Evolutionary conservation across 2,797 vertebrate genomes (phyloP).

Genomic region (Molossus alvarezi): DNA sequence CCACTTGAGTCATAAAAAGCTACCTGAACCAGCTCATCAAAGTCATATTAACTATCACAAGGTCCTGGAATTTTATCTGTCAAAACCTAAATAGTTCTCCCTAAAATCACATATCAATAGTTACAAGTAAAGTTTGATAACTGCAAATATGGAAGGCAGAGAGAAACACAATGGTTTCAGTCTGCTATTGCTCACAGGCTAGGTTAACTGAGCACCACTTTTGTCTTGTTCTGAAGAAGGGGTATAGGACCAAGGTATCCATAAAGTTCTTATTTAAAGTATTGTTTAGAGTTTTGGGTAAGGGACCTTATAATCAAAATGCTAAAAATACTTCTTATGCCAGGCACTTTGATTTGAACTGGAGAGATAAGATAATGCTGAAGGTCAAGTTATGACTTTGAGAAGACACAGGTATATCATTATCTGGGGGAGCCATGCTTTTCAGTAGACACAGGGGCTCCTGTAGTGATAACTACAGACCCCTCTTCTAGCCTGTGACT

Average conservation of each 20-base stretch:
- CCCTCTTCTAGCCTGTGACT: neutral
- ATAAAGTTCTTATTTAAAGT: neutral
- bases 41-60: conserved; percentile 15
- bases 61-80: conserved; percentile 10
- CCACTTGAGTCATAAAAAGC: neutral
- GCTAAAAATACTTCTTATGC: conserved; percentile 26
- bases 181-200: neutral
- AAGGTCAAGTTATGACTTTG: conserved; percentile 48
- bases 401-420: neutral
- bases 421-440: neutral
- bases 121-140: neutral
- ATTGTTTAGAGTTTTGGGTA: conserved; percentile 20
- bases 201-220: neutral
- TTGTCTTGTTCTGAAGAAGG: conserved; percentile 45
- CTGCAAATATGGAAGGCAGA: conserved; percentile 5
- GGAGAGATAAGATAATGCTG: neutral
- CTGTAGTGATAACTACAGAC: neutral
- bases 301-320: conserved; percentile 30
- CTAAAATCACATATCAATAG: neutral
- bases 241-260: neutral
- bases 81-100: conserved; percentile 32
- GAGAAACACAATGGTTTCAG: neutral
- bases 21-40: conserved; percentile 1
- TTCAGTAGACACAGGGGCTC: neutral
- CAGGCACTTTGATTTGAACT: conserved; percentile 9